phyloP scores from a whole-genome alignment of 1,140 invertebrate genomes.

The Sycophila sp. region DNA sequence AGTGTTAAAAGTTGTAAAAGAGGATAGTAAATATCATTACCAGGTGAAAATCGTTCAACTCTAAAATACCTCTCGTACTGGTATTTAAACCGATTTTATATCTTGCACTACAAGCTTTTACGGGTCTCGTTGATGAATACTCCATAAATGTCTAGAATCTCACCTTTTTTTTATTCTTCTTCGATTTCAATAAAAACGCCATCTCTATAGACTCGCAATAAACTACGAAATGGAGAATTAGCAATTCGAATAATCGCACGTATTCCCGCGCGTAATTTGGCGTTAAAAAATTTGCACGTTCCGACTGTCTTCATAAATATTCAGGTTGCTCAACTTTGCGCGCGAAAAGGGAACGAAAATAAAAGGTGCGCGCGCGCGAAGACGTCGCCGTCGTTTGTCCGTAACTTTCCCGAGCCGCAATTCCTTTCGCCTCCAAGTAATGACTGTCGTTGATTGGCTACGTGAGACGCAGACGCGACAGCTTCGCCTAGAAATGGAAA shows the following conservation, averaged over 20 bases:
- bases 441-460: slow-evolving; percentile 47
- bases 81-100: background rate
- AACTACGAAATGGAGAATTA: no score
- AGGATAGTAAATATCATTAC: background rate
- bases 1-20: background rate
- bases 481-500: background rate
- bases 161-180: background rate
- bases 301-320: slow-evolving; percentile 13
- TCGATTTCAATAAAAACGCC: no score
- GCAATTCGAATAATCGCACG: no score
- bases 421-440: slow-evolving; percentile 39
- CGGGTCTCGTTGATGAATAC: background rate
- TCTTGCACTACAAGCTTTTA: background rate
- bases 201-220: no score
- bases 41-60: background rate
- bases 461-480: slow-evolving; percentile 37
- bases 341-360: slow-evolving; percentile 6
- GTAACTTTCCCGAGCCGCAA: slow-evolving; percentile 23
- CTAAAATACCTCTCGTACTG: background rate
- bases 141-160: background rate
- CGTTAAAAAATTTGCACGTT: slow-evolving; percentile 2
- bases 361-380: background rate
- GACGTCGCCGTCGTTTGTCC: slow-evolving; percentile 2
- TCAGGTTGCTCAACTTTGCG: slow-evolving; percentile 4
- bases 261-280: no score